phyloP scores from a whole-genome alignment of 2,888 invertebrate species.

The Beris morrisii region DNA sequence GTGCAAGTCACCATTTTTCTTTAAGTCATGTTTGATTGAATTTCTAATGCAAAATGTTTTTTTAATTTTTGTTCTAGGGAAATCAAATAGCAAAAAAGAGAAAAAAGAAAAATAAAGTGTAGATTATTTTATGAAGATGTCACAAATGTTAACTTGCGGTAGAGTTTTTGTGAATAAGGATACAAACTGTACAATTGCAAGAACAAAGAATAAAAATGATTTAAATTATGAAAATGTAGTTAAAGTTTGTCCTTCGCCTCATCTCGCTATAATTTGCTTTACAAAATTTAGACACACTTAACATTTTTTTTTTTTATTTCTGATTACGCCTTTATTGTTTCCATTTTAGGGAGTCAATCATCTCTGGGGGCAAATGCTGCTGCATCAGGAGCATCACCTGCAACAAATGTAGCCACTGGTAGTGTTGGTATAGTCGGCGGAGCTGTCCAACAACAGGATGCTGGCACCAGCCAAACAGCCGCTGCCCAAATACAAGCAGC shows the following conservation, averaged over 20 bases:
- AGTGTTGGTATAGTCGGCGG: constrained; percentile 41
- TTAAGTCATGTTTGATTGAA: no score
- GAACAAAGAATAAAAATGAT: no score
- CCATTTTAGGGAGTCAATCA: constrained; percentile 40
- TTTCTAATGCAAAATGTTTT: neutral
- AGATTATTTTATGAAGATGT: no score
- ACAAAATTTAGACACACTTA: no score
- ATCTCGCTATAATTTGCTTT: no score
- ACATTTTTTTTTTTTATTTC: no score
- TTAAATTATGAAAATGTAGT: no score
- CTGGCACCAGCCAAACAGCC: constrained; percentile 40
- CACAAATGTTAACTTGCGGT: no score
- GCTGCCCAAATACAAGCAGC: constrained; percentile 44
- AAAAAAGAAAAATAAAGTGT: neutral
- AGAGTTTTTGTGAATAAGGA: no score
- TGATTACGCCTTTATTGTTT: neutral
- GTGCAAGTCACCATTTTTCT: no score
- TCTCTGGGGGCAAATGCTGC: constrained; percentile 40
- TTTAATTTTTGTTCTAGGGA: neutral
- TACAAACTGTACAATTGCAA: no score
- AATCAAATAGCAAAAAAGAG: neutral
- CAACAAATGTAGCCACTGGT: constrained; percentile 37
- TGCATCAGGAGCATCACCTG: constrained; percentile 38
- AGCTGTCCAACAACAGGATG: constrained; percentile 32
- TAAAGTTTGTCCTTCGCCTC: no score